Percentiles rank a stretch among this genome's conserved stretches.
Conservation (phyloP, 2,113 vertebrate genomes). For the Amblyornis subalaris region DNA sequence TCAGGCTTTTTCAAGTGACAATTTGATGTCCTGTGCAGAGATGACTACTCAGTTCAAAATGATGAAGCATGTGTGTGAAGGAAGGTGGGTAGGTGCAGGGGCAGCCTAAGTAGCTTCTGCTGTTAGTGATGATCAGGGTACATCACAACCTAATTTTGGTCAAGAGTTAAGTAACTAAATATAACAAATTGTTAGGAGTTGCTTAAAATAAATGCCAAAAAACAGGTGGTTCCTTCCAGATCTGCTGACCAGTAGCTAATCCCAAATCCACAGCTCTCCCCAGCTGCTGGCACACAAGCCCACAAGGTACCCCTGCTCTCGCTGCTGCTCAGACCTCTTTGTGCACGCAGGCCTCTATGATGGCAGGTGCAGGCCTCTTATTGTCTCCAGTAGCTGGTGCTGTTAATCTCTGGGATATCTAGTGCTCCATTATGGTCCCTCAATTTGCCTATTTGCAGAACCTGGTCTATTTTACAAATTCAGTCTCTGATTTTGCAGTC, state of each 20-base stretch:
- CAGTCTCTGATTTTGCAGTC: background rate
- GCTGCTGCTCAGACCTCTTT: background rate
- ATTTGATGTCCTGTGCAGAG: background rate
- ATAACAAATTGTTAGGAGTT: background rate
- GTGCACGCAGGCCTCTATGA: background rate
- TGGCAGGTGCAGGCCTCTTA: background rate
- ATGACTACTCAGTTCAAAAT: background rate
- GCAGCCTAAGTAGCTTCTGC: background rate
- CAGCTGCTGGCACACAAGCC: background rate
- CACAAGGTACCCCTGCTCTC: fast-evolving
- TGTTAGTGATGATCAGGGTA: background rate
- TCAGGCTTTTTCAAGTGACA: background rate
- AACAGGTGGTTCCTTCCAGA: background rate
- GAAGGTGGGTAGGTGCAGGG: no score
- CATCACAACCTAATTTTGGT: background rate
- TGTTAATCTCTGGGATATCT: background rate
- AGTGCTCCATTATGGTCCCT: background rate
- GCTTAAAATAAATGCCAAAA: background rate
- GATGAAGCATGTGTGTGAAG: fast-evolving
- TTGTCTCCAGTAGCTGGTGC: background rate
- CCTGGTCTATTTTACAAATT: background rate
- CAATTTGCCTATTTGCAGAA: background rate
- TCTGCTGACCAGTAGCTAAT: background rate
- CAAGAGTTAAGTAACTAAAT: background rate
- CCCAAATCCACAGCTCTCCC: fast-evolving